Conservation (phyloP, 2,888 invertebrate genomes). For the Stratiomys singularior region DNA sequence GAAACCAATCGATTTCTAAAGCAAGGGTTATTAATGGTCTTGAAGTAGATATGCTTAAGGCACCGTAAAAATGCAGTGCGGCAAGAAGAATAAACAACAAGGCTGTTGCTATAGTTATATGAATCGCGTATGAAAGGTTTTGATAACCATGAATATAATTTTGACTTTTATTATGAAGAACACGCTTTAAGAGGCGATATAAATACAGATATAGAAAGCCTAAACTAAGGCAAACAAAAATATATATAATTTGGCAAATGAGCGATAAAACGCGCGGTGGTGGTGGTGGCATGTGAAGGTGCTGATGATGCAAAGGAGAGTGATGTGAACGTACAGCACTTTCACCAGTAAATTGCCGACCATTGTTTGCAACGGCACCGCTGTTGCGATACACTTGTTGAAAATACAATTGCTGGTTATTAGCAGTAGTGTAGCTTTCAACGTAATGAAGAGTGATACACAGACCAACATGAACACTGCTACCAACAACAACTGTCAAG, state of each 20-base stretch:
- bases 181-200: slow-evolving; percentile 80
- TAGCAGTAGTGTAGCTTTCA: slow-evolving; percentile 68
- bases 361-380: not conserved
- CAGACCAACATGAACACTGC: slow-evolving; percentile 80
- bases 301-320: slow-evolving; percentile 54
- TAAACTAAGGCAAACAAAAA: slow-evolving; percentile 83
- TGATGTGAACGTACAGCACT: slow-evolving; percentile 55
- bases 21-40: slow-evolving; percentile 62
- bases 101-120: slow-evolving; percentile 88
- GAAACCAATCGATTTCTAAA: slow-evolving; percentile 82
- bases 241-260: slow-evolving; percentile 86
- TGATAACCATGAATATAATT: slow-evolving; percentile 83
- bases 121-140: slow-evolving; percentile 87
- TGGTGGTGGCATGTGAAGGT: slow-evolving; percentile 55
- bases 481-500: slow-evolving; percentile 80
- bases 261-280: slow-evolving; percentile 72
- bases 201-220: slow-evolving; percentile 87
- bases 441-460: slow-evolving; percentile 86
- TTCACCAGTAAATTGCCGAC: slow-evolving; percentile 27
- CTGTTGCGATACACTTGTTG: slow-evolving; percentile 54
- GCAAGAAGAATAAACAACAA: slow-evolving; percentile 85
- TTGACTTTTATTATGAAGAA: slow-evolving; percentile 79
- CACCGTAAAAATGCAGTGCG: slow-evolving; percentile 84
- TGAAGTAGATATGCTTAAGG: slow-evolving; percentile 71
- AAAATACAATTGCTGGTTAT: slow-evolving; percentile 59